Conservation (phyloP, 2,888 invertebrate genomes). For the Drosophila aldrichi region DNA sequence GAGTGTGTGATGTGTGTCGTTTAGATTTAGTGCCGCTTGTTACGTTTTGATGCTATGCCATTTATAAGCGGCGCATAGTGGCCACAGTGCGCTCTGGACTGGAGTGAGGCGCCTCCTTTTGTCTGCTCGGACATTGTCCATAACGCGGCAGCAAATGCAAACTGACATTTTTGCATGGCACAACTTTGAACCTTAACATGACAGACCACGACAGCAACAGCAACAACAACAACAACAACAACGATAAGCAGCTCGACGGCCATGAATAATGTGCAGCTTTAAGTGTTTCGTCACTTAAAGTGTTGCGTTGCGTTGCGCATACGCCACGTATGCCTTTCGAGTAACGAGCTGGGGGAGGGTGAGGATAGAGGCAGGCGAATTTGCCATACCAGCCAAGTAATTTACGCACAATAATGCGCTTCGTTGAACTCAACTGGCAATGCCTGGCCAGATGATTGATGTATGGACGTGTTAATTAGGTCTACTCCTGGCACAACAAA, state of each 20-base stretch:
- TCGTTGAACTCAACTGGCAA: conserved; percentile 72
- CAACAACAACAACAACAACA: conserved; percentile 1
- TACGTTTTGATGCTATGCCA: conserved; percentile 78
- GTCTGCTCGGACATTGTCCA: conserved; percentile 40
- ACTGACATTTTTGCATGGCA: conserved; percentile 73
- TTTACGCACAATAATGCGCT: conserved; percentile 82
- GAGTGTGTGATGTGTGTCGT: conserved; percentile 66
- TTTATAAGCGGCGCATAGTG: conserved; percentile 64
- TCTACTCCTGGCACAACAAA: conserved; percentile 65
- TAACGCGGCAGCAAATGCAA: conserved; percentile 72
- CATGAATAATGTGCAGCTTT: conserved; percentile 61
- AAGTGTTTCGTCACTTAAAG: conserved; percentile 68
- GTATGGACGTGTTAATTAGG: conserved; percentile 82
- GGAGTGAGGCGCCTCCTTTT: background rate
- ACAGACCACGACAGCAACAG: conserved; percentile 66
- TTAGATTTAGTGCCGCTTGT: conserved; percentile 82
- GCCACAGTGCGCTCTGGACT: conserved; percentile 23
- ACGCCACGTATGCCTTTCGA: conserved; percentile 62
- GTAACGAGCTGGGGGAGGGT: too few relatives aligned
- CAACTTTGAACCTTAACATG: conserved; percentile 75
- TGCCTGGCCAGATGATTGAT: conserved; percentile 71
- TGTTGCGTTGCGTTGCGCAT: conserved; percentile 50
- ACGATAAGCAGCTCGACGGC: conserved; percentile 7
- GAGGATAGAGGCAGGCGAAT: conserved; percentile 21
- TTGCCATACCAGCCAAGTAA: conserved; percentile 63